Evolutionary conservation across 2,888 invertebrate species (phyloP), one percentile per base, ranked within the genome.

Genomic region (Ethmia dodecea): DNA sequence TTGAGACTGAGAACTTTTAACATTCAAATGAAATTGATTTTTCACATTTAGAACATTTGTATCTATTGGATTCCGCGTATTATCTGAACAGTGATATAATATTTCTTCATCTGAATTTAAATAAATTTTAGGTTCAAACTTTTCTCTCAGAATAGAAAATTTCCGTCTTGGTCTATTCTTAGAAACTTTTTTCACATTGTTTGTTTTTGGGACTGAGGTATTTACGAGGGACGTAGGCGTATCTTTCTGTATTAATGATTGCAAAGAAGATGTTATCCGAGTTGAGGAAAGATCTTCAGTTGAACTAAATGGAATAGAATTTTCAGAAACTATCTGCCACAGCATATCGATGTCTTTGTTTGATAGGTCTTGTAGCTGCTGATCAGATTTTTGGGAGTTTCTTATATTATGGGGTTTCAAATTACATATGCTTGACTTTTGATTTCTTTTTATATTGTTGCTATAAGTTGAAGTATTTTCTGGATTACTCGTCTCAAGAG

Each of bases 121-220:
- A 40, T 73, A 73, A 16, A 55, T 37, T 56, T 79, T 81, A 13
- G 88, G 86, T 60, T 89, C 89, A 61, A 89, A 89, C 41, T 79
- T 81, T 51, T 89, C 89, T 48, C 89, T 75, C 11, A 89, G 56
- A 37, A 89, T 75, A 3, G 89, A 89, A 64, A 89, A 89, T 56
- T 89, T 89, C 45, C 89, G 68, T 37, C 88, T 74, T 0, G 89
- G 88, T 54, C 79, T 79, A 45, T 67, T 79, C 40, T 73, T 67
- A 8, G 56, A 51, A 28, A 55, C 68, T 52, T 84, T 87, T 52
- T 79, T 84, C n/a, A 64, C 60, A 40, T 77, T 78, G 5, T 73
- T 64, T 35, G 65, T 47, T 66, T 86, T 86, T 1, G 68, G 53
- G 5, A 50, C 43, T 13, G 67, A 44, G 4, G 61, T 52, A 40